phyloP scores from a whole-genome alignment of 2,797 vertebrate genomes.

The Notolepis coatsorum region DNA sequence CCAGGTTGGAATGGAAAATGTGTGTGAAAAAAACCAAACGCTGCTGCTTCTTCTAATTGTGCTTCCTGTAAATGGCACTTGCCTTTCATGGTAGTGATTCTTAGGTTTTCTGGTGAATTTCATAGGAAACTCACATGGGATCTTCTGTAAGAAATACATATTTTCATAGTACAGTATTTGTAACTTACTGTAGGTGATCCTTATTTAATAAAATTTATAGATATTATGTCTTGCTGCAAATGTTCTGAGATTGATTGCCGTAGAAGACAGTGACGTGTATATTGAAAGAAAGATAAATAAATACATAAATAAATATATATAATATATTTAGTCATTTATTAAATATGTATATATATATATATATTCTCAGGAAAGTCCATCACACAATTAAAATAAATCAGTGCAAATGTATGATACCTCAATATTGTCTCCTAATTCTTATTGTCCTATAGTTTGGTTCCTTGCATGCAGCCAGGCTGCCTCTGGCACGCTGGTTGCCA shows the following conservation, averaged over 20 bases:
- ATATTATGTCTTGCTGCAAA: too few species aligned
- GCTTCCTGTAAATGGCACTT: conserved; percentile 50
- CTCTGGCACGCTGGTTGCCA: conserved; percentile 22
- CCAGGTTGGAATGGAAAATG: conserved; percentile 65
- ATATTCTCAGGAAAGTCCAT: too few species aligned
- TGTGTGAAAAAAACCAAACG: conserved; percentile 7
- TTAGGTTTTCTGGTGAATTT: conserved; percentile 16
- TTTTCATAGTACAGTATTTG: neutral
- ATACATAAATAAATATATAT: too few species aligned
- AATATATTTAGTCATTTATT: too few species aligned
- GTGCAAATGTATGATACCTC: too few species aligned
- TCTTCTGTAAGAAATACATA: neutral
- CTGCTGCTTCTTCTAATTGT: conserved; percentile 40
- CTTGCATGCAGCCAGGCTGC: conserved; percentile 3
- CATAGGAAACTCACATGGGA: conserved; percentile 3
- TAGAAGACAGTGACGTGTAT: too few species aligned
- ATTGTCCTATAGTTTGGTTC: too few species aligned
- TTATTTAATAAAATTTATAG: too few species aligned
- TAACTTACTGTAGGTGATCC: neutral
- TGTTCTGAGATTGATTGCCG: neutral
- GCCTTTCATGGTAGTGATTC: conserved; percentile 10
- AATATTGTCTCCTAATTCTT: too few species aligned
- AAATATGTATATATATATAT: too few species aligned
- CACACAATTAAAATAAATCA: too few species aligned
- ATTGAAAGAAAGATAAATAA: too few species aligned